These are phyloP conservation scores for Perca flavescens DNA, from an alignment of 2,113 vertebrate genomes.

Conservation along the genomic window DNA sequence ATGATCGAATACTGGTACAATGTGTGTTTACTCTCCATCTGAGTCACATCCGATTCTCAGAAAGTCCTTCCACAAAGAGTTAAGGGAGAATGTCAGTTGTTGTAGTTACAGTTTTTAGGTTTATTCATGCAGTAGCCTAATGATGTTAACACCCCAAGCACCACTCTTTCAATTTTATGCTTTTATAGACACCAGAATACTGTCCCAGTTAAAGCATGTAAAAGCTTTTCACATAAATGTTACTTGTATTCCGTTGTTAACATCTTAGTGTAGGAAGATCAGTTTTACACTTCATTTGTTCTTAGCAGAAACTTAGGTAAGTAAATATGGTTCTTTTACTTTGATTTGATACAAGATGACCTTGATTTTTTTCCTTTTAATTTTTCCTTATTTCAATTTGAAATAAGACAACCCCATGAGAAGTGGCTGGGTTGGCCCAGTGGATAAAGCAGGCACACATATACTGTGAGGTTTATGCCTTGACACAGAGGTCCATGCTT, in stretches of 20 bases:
- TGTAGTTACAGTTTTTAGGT: background rate
- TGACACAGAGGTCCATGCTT: too few relatives aligned
- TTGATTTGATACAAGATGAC: background rate
- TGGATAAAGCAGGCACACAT: too few relatives aligned
- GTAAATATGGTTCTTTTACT: background rate
- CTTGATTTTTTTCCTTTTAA: background rate
- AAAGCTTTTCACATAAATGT: background rate
- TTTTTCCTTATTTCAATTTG: background rate
- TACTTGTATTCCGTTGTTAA: background rate
- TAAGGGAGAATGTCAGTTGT: background rate
- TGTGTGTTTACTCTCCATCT: constrained; percentile 1
- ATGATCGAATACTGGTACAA: background rate
- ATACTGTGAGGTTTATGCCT: too few relatives aligned
- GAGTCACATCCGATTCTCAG: background rate
- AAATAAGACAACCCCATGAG: background rate
- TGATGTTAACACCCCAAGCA: background rate
- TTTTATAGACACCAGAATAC: background rate
- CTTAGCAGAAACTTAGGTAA: background rate
- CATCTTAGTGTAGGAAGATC: background rate
- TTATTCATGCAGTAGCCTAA: background rate
- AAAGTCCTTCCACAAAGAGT: background rate
- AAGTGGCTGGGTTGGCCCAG: background rate
- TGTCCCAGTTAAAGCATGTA: background rate
- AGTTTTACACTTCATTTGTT: background rate
- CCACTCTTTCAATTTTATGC: background rate